A percentile compares a stretch with the other conserved stretches of the same genome.
Conservation (phyloP, 2,797 vertebrate genomes). For the Molossus molossus region DNA sequence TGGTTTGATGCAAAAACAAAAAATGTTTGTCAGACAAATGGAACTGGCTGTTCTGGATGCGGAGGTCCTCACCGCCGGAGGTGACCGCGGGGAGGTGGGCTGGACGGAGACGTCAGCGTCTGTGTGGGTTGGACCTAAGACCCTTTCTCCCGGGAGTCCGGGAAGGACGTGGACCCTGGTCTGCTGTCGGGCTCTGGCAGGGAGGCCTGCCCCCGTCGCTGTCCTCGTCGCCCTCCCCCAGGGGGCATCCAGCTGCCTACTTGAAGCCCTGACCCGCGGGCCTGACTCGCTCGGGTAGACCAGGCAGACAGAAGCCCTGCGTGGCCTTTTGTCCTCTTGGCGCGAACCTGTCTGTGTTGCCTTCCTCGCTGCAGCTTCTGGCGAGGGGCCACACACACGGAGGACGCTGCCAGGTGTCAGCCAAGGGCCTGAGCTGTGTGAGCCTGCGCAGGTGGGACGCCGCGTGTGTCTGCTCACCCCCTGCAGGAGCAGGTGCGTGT, state of each 20-base stretch:
- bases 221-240: conserved; percentile 54
- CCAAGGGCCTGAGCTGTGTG: rapidly evolving
- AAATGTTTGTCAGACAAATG: not conserved
- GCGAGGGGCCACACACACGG: not conserved
- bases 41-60: not conserved
- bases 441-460: not conserved
- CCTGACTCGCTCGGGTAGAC: not conserved
- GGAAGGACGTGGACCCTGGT: not conserved
- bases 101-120: not conserved
- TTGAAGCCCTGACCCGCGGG: conserved; percentile 63
- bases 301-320: not conserved
- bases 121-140: not conserved
- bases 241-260: conserved; percentile 49
- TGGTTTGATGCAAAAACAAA: not conserved
- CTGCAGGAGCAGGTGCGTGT: conserved; percentile 36
- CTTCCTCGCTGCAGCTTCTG: not conserved
- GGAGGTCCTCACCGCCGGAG: not conserved
- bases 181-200: not conserved
- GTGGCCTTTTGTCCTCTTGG: not conserved
- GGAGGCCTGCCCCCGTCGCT: not conserved
- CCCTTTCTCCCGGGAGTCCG: no score
- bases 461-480: not conserved
- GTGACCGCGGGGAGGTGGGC: not conserved
- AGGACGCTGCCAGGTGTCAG: not conserved
- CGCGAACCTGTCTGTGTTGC: not conserved